Conservation (phyloP, 2,113 vertebrate species). For the Gallinago paraguaiae region DNA sequence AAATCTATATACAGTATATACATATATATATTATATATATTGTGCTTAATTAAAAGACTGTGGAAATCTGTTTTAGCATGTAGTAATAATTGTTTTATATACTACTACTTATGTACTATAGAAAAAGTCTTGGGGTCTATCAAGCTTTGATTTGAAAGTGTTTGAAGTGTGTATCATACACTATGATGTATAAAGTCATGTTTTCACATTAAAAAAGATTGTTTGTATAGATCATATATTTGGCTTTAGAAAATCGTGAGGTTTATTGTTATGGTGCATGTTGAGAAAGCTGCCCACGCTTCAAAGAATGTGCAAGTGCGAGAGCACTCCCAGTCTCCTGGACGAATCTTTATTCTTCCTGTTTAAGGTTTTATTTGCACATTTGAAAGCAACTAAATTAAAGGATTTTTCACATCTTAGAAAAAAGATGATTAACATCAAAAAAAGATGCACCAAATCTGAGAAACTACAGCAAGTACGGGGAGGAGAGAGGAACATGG, state of each 20-base stretch:
- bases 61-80: conserved; percentile 61
- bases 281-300: background rate
- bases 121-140: conserved; percentile 40
- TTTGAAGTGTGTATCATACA: conserved; percentile 50
- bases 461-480: background rate
- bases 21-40: conserved; percentile 48
- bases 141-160: conserved; percentile 47
- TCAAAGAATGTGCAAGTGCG: background rate
- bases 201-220: conserved; percentile 60
- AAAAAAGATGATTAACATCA: background rate
- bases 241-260: conserved; percentile 49
- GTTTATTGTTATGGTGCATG: background rate
- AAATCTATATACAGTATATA: conserved; percentile 53
- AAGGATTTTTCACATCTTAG: background rate
- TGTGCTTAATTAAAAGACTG: conserved; percentile 66
- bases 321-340: background rate
- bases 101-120: conserved; percentile 40
- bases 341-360: background rate
- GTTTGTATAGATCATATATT: conserved; percentile 59
- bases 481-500: background rate
- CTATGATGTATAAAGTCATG: conserved; percentile 37
- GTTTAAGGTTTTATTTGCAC: background rate
- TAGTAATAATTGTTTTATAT: conserved; percentile 57
- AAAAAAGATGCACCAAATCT: background rate
- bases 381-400: background rate